Conservation (phyloP, 2,888 invertebrate species). For the Mesorhabditis belari region DNA sequence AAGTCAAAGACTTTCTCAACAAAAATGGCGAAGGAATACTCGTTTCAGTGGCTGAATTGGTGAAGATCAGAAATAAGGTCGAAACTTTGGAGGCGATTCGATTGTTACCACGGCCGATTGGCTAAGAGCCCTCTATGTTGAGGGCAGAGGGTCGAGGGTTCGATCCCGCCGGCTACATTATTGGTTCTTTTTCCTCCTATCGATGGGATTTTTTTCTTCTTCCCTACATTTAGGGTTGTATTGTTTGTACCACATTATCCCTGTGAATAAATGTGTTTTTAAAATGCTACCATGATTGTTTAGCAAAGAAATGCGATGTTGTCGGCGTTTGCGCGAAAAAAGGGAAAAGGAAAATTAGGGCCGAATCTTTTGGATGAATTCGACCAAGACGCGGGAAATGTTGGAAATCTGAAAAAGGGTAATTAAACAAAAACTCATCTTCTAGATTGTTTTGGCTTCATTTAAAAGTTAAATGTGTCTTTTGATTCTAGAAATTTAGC, state of each 20-base stretch:
- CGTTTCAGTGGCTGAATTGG: slow-evolving; percentile 79
- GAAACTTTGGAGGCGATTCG: no score
- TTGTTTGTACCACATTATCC: no score
- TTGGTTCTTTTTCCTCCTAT: no score
- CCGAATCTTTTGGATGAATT: slow-evolving; percentile 40
- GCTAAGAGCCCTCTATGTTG: background rate
- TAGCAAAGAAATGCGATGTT: slow-evolving; percentile 61
- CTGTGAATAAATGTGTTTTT: background rate
- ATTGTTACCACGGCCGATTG: no score
- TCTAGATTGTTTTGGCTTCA: no score
- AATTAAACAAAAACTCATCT: no score
- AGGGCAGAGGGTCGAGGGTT: background rate
- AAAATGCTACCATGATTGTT: background rate
- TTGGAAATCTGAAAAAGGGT: slow-evolving; percentile 45
- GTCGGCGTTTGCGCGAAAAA: slow-evolving; percentile 37
- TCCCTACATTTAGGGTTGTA: no score
- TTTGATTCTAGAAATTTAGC: no score
- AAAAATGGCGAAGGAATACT: slow-evolving; percentile 83
- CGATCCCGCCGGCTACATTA: background rate
- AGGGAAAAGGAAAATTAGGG: slow-evolving; percentile 42
- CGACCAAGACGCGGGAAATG: slow-evolving; percentile 35
- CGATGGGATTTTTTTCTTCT: no score
- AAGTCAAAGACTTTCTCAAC: slow-evolving; percentile 82
- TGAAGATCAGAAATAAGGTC: slow-evolving; percentile 72
- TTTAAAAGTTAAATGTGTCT: background rate